Base-by-base conservation (phyloP, 2,888 invertebrate species). In the Alloplasta piceator region DNA sequence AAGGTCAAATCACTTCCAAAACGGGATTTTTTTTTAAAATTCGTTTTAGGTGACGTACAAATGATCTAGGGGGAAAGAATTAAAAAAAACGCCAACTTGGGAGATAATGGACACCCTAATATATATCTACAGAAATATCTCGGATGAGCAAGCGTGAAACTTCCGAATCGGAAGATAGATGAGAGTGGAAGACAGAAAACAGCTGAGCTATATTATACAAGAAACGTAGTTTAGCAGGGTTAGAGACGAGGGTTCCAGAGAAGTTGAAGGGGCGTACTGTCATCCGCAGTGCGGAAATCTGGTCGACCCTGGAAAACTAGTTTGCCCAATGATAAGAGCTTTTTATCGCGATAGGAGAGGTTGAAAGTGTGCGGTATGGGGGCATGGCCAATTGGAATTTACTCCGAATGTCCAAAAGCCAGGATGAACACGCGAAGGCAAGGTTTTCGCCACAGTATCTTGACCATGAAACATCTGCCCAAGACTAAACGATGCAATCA, bases 261-360 rank as follows among this genome's bases (percentile, higher is more conserved):
- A 43, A 67, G 61, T 60, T 60, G 67, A 61, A 61, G 52, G 67
- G 55, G 73, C 41, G 75, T 26, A 6, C 43, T 68, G 75, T 75
- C 75, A 75, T 68, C 75, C 75, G 75, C 75, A 75, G 60, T 75
- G 75, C 75, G 75, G 75, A 75, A 75, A 75, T 61, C 67, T 52
- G 52, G 75, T 75, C 74, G 60, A 75, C 50, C 56, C 67, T 67
- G 61, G 61, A 68, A 68, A 61, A 68, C 60, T 52, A 55, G 75
- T 75, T 67, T 55, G 61, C 75, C 75, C 10, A 61, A 68, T 52
- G 67, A 68, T 75, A 46, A 16, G 46, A 64, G 52, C 60, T 61
- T 68, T 43, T 68, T 67, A 75, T 67, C 67, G 16, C 43, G 75
- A 74, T 68, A 61, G 36, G 75, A 68, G 26, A 26, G 67, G 61